These are phyloP conservation scores for Drosophila sechellia DNA, from an alignment of 1,140 invertebrate species.

Conservation along the genomic window DNA sequence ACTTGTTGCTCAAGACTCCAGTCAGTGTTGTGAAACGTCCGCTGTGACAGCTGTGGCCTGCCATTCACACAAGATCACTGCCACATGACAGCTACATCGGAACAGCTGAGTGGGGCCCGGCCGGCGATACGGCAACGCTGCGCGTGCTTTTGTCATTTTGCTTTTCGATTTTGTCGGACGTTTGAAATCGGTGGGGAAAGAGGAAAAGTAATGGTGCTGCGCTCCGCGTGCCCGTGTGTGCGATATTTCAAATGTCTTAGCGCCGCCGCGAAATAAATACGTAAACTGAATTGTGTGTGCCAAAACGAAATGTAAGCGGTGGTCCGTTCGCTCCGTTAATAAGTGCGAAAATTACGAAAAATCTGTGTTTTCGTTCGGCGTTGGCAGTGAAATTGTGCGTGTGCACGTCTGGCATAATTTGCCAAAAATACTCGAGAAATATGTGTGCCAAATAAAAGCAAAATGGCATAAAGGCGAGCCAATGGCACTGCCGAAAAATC, in stretches of 20 bases:
- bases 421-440: conserved; percentile 30
- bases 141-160: conserved; percentile 16
- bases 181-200: conserved; percentile 27
- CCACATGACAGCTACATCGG: background rate
- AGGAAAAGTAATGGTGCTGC: conserved; percentile 21
- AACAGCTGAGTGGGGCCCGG: conserved; percentile 25
- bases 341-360: conserved; percentile 27
- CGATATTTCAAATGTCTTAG: conserved; percentile 35
- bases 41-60: conserved; percentile 6
- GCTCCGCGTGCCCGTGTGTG: conserved; percentile 28
- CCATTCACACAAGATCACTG: conserved; percentile 5
- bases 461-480: background rate
- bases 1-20: conserved; percentile 27
- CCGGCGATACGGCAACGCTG: conserved; percentile 9
- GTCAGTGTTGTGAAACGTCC: conserved; percentile 10
- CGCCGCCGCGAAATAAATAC: conserved; percentile 28
- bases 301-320: conserved; percentile 53
- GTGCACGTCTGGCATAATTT: conserved; percentile 35
- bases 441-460: conserved; percentile 47
- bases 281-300: conserved; percentile 25
- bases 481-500: conserved; percentile 26
- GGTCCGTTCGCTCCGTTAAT: conserved; percentile 5
- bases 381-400: conserved; percentile 57
- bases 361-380: conserved; percentile 12
- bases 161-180: conserved; percentile 23